Evolutionary conservation across 23 tunicate species (phyloP), one percentile per base, ranked within the genome.

Genomic region (Clavelina lepadiformis): DNA sequence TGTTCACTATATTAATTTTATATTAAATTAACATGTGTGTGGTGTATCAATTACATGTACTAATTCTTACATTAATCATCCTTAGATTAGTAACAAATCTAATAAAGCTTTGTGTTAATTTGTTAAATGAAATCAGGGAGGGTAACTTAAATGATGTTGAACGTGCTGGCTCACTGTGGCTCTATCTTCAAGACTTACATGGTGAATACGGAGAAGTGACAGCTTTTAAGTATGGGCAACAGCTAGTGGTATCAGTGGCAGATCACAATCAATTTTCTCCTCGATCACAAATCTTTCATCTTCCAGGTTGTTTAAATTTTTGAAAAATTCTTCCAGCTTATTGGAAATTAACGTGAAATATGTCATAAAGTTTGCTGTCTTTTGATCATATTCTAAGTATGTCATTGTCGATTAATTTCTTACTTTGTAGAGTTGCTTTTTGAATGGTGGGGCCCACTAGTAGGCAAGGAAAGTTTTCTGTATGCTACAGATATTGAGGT

Each of bases 91-190:
- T n/a, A n/a, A n/a, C n/a, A n/a, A n/a, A n/a, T n/a, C n/a, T 29
- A 28, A 21, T 29, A 61, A 11, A 28, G 13, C 32, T 31, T 61
- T 30, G 18, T 29, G 20, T 52, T 36, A 23, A 11, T 18, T 55
- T 57, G n/a, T 7, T 6, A 13, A 29, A 25, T 52, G 8, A n/a
- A n/a, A n/a, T 6, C 51, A 86, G 95, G 46, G 85, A 86, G 25
- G 95, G 95, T 3, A 86, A 86, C 51, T 56, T 72, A 3, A 78
- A 76, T 58, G 95, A 86, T 46, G 38, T 86, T 36, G 67, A 72
- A 63, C 66, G 71, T 34, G 80, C 85, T 45, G 95, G 95, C 1
- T 86, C 95, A 19, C 46, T 86, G 23, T 80, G 72, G 27, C 63
- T 71, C 60, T 86, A 78, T 71, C 79, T 86, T n/a, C 20, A 71